These are phyloP conservation scores for Enteromius argenteus DNA, from an alignment of 2,797 vertebrate genomes.

Conservation along the genomic window DNA sequence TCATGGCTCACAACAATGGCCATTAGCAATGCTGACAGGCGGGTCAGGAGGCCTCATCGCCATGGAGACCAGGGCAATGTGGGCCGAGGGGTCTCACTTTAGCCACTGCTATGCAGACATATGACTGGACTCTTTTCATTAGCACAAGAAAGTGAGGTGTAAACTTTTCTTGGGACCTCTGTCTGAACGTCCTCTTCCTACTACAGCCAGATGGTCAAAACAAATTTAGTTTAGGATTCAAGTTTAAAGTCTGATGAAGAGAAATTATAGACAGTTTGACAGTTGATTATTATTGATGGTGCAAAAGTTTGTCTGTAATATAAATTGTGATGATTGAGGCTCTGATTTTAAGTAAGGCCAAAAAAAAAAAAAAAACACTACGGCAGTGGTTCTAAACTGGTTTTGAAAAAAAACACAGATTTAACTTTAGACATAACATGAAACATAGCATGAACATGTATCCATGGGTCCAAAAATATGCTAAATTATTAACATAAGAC, in stretches of 20 bases:
- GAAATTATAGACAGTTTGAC: slow-evolving; percentile 11
- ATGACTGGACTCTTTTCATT: slow-evolving; percentile 43
- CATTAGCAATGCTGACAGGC: slow-evolving; percentile 68
- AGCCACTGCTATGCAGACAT: slow-evolving; percentile 21
- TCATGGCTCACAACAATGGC: slow-evolving; percentile 65
- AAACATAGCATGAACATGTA: background rate
- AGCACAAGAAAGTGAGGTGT: slow-evolving; percentile 37
- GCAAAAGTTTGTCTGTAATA: background rate
- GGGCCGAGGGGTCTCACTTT: slow-evolving; percentile 35
- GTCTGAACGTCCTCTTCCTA: background rate
- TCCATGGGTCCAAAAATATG: background rate
- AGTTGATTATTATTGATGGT: background rate
- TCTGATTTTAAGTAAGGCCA: background rate
- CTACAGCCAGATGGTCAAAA: slow-evolving; percentile 28
- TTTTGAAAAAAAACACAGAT: background rate
- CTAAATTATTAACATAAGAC: background rate
- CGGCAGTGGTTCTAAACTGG: background rate
- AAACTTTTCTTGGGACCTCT: slow-evolving; percentile 22
- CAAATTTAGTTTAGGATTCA: background rate
- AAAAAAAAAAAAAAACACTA: background rate
- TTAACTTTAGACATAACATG: background rate
- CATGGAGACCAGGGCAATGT: slow-evolving; percentile 53
- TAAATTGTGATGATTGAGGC: background rate
- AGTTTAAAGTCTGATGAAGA: slow-evolving; percentile 21
- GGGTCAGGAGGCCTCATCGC: slow-evolving; percentile 54